phyloP scores from a whole-genome alignment of 2,888 invertebrate genomes.

The Adelphocoris suturalis region DNA sequence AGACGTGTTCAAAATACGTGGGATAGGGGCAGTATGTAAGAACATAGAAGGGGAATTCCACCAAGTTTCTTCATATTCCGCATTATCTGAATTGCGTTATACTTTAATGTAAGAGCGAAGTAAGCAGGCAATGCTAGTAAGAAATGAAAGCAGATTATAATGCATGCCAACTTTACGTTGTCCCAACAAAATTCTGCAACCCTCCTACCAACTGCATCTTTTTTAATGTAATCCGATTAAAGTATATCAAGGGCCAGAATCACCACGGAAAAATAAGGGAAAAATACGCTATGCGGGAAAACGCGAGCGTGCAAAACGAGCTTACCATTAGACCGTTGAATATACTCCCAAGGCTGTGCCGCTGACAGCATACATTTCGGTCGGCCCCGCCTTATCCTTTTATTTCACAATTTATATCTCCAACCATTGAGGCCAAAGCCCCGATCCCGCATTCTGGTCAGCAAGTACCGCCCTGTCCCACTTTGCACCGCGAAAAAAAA shows the following conservation, averaged over 20 bases:
- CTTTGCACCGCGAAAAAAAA: background rate
- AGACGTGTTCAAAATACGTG: too few relatives aligned
- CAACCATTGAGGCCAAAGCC: background rate
- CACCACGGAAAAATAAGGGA: background rate
- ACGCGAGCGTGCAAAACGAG: background rate
- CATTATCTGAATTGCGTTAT: too few relatives aligned
- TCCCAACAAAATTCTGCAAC: too few relatives aligned
- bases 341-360: slow-evolving; percentile 6
- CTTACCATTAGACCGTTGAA: slow-evolving; percentile 36
- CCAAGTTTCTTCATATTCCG: too few relatives aligned
- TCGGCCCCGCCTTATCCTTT: background rate
- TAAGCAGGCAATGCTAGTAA: too few relatives aligned
- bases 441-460: slow-evolving; percentile 34
- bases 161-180: too few relatives aligned
- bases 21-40: too few relatives aligned
- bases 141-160: too few relatives aligned
- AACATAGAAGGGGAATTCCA: too few relatives aligned
- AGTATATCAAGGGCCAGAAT: background rate
- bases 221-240: too few relatives aligned
- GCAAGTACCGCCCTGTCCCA: background rate
- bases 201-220: too few relatives aligned
- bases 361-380: slow-evolving; percentile 31
- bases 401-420: slow-evolving; percentile 22
- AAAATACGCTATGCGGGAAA: background rate
- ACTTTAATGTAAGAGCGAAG: too few relatives aligned